Evolutionary conservation across 2,113 vertebrate species (phyloP), one percentile per base, ranked within the genome.

Genomic region (Azemiops feae): DNA sequence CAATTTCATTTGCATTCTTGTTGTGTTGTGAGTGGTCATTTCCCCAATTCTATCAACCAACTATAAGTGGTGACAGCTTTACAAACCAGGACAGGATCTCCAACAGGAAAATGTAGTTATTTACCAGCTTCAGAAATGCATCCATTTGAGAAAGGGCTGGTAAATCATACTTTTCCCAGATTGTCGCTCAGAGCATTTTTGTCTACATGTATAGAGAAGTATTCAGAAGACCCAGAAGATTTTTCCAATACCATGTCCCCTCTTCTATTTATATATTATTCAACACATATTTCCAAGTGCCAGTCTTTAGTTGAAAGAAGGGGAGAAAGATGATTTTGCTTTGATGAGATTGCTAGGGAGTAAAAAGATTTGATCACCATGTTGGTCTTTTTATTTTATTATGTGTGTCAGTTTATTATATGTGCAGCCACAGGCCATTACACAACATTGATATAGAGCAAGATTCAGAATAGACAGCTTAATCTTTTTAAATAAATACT

Each of bases 1-100:
- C 87, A 94, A 94, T 96, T 96, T 89, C 90, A 88, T 96, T 92
- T 95, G 88, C 95, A 96, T 96, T 92, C 94, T 95, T 96, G n/a
- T 95, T 96, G 91, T 92, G 53, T 85, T 94, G 53, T 91, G 94
- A 94, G 93, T 0, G n/a, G 96, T 96, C 95, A 94, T 95, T 96
- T 96, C 89, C 93, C 95, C 90, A 69, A 89, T 74, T 95, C 92
- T 95, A 92, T 95, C 95, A 95, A 94, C 87, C 60, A 93, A 94
- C 91, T 91, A 93, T 91, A 92, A 92, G 74, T 22, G 0, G 53
- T 95, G 96, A 95, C 93, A 95, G 93, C 92, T 96, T 96, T 95
- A 96, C 27, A 60, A 95, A 94, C 95, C 3, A 0, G 92, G 93
- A 94, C 6, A 0, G 93, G 94, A 95, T 90, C 94, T 96, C 60